Evolutionary conservation across 2,113 vertebrate species (phyloP).

Genomic region (Coracopsis vasa): DNA sequence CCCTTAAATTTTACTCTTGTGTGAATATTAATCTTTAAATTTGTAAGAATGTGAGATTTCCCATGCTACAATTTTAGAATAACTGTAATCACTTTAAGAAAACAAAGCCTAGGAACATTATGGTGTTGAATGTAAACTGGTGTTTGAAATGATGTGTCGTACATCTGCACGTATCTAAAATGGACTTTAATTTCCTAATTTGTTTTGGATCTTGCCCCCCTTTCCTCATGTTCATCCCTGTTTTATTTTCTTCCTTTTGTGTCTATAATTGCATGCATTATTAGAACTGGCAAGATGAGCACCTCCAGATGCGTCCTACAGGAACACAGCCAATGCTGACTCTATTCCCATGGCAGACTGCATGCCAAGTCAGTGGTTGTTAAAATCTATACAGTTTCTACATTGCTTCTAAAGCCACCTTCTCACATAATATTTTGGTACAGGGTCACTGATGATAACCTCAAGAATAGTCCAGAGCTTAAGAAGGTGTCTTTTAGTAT

Average conservation of each 20-base stretch:
- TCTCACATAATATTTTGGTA: neutral
- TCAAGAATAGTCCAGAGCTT: neutral
- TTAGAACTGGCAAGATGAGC: constrained; percentile 62
- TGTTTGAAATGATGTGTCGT: neutral
- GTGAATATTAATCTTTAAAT: constrained; percentile 30
- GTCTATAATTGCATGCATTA: neutral
- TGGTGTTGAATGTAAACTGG: neutral
- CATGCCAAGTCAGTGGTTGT: constrained; percentile 34
- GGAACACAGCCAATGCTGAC: constrained; percentile 55
- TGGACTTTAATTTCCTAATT: neutral
- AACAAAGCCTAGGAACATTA: constrained; percentile 29
- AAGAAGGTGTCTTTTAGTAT: neutral
- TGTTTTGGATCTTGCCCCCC: neutral
- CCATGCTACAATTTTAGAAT: neutral
- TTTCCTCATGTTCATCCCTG: neutral
- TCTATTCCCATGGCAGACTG: constrained; percentile 16
- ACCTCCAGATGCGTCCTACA: constrained; percentile 59
- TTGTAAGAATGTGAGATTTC: neutral
- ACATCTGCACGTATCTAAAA: neutral
- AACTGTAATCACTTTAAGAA: constrained; percentile 34
- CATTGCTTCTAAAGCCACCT: neutral
- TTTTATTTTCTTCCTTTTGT: constrained; percentile 37
- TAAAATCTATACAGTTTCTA: constrained; percentile 2
- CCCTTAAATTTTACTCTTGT: constrained; percentile 3
- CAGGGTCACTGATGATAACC: neutral